Evolutionary conservation across 2,797 vertebrate genomes (phyloP), one percentile per base, ranked within the genome.

Genomic region (Pantherophis alleghaniensis): DNA sequence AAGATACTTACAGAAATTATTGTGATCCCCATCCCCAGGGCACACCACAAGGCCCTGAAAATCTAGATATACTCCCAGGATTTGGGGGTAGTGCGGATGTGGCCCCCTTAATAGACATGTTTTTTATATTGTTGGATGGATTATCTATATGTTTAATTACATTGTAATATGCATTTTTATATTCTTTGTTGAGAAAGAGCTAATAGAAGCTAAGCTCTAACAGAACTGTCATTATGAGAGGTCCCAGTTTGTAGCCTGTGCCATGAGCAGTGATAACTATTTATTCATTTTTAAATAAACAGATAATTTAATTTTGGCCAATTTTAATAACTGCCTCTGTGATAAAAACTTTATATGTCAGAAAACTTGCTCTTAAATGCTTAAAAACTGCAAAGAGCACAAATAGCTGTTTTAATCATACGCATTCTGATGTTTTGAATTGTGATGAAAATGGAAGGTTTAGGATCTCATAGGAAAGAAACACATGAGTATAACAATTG

Each of bases 401-500:
- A 94, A 91, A 90, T 53, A 91, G 12, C 10, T 92, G 0, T 86
- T 86, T 12, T 91, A 96, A 74, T n/a, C 28, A 56, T 55, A 94
- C 87, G 86, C 61, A 93, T 93, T 92, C 87, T 95, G 95, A 88
- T 51, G 37, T 60, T 95, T 90, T 51, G 47, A 92, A 92, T 32
- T 53, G 28, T 79, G 74, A 13, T 61, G 66, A 56, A 89, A 92
- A 94, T 89, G 28, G 10, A 95, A 93, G 74, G 26, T 47, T 96
- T 56, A 95, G 92, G 91, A 87, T 55, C 94, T 95, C 61, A 94
- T 94, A 89, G 63, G 91, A 95, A 91, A 94, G 37, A 92, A 92
- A 94, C 87, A 53, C 92, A 89, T 51, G 91, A 91, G 18, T 86
- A 92, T 18, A 79, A 94, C 95, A 91, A 87, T 28, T 63, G 61